Evolutionary conservation across 2,888 invertebrate genomes (phyloP).

Genomic region (Apodemia hepburni): DNA sequence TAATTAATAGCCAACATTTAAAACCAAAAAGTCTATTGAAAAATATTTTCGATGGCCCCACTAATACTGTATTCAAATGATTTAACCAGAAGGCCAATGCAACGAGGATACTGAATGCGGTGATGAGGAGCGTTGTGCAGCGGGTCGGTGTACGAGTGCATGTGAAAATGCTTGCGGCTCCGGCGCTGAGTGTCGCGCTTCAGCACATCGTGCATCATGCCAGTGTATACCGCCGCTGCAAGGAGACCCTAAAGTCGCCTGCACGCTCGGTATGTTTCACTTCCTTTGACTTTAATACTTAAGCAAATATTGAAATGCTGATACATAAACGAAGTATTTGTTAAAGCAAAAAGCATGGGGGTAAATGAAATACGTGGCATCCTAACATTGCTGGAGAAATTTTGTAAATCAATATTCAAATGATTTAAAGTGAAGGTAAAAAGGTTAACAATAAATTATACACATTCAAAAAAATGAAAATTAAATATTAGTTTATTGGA

Average conservation of each 20-base stretch:
- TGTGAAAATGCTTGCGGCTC: conserved; percentile 88
- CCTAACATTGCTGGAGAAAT: too few species aligned
- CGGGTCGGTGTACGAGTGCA: conserved; percentile 87
- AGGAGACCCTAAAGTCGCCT: conserved; percentile 91
- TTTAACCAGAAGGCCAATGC: conserved; percentile 79
- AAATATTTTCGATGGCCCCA: neutral
- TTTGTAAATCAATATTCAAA: too few species aligned
- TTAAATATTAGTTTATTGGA: too few species aligned
- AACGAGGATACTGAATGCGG: conserved; percentile 86
- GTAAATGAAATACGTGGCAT: too few species aligned
- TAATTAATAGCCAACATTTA: neutral
- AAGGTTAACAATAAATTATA: too few species aligned
- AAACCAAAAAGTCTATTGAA: neutral
- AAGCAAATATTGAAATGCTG: too few species aligned
- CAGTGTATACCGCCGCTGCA: conserved; percentile 85
- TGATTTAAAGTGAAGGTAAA: too few species aligned
- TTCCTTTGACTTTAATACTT: neutral
- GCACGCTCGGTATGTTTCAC: conserved; percentile 71
- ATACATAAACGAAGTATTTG: neutral
- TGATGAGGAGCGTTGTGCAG: conserved; percentile 85
- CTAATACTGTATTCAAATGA: neutral
- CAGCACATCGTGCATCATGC: conserved; percentile 88
- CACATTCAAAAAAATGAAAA: too few species aligned
- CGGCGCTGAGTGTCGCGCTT: conserved; percentile 88
- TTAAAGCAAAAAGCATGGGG: too few species aligned